Evolutionary conservation across 1,140 invertebrate genomes (phyloP), one percentile per base, ranked within the genome.

Genomic region (Asobara japonica): DNA sequence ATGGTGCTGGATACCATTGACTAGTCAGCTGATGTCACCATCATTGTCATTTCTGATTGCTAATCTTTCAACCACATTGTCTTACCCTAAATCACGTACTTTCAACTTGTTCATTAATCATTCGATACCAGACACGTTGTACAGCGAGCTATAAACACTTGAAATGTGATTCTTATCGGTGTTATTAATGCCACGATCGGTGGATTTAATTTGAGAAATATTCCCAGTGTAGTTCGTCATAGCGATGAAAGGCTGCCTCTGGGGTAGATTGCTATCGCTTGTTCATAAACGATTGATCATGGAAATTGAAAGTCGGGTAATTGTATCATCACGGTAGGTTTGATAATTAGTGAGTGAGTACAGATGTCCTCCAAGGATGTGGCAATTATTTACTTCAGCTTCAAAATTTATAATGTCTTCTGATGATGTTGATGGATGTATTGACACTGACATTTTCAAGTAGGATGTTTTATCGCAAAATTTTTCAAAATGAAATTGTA

Each of bases 131-230:
- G n/a, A n/a, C n/a, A n/a, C n/a, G n/a, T n/a, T n/a, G n/a, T 56
- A 18, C 51, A 22, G 5, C 8, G 22, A 25, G 51, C 1, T 25
- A 56, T 22, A 56, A 56, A 20, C 22, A 56, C 22, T 25, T 18
- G 25, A 56, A 22, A 22, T 20, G 22, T 25, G 51, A 56, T 56
- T 56, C 13, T 56, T 56, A 56, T 56, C 51, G 18, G 51, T 25
- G 51, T 56, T 56, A 56, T 56, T 56, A 56, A 56, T 56, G 51
- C 51, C 51, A 20, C 51, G 51, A 56, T 56, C 51, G 22, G 51
- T 45, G 51, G 20, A 25, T 56, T 56, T 56, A 25, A 56, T 56
- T 56, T 56, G n/a, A 56, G n/a, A 56, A 56, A 56, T 56, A 56
- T 56, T 56, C 51, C 51, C 51, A 56, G 2, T 22, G 22, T 25